Base-by-base conservation (phyloP, 2,888 invertebrate species). In the Horisme vitalbata region DNA sequence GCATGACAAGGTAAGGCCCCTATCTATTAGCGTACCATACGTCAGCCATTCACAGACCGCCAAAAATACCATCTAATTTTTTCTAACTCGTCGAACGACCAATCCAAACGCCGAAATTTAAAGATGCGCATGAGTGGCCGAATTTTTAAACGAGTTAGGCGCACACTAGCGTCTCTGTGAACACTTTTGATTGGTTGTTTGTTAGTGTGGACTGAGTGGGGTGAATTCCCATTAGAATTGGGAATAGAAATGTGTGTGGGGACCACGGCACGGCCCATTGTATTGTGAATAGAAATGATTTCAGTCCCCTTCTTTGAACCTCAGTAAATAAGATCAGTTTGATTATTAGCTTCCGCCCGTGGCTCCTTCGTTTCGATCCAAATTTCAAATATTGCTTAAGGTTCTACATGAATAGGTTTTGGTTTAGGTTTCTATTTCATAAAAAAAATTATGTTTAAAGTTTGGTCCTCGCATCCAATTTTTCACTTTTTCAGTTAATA, bases 51-150 rank as follows among this genome's bases (percentile, higher is more conserved):
- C 59, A 60, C 49, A 55, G 14, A 18, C 32, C 43, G 41, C 38
- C 44, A 32, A 58, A 51, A 45, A 52, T 37, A 57, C 59, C 61
- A 56, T 76, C 73, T 75, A 75, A 68, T 77, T 79, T 79, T 83
- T 84, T 77, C 79, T 80, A 83, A 72, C 55, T 49, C 33, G 35
- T 33, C 46, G 45, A 35, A 10, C 55, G 51, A 52, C 83, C 83
- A 83, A 83, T 83, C 52, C 59, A 34, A 52, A 30, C 54, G 55
- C 55, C 43, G 56, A 69, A 72, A 70, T 62, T 64, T 55, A 63
- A 65, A 64, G 75, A 75, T 81, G 80, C 79, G 80, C 71, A 49
- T 41, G 85, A 86, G 84, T 84, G 84, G 84, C 73, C 65, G 66
- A 83, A 72, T 71, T 67, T 74, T 56, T 70, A 69, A 76, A 66